Conservation (phyloP, 1,140 invertebrate species). For the Ctenoplectra terminalis region DNA sequence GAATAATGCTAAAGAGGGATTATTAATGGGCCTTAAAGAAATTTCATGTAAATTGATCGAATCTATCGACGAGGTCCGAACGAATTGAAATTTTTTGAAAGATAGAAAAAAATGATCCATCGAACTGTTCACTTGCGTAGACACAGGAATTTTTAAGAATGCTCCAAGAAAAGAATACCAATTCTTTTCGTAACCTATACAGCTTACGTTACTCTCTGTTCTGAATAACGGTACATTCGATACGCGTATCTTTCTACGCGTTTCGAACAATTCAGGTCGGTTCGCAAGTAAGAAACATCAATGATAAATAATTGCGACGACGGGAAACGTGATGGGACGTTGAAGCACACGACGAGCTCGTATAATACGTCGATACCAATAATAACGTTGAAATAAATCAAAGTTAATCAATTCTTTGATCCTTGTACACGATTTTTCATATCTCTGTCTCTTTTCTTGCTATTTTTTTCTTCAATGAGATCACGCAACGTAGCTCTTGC, state of each 20-base stretch:
- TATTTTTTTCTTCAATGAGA: neutral
- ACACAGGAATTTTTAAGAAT: neutral
- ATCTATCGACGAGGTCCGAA: too few relatives aligned
- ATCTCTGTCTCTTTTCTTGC: neutral
- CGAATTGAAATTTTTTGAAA: neutral
- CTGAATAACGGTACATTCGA: constrained; percentile 38
- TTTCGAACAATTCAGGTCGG: constrained; percentile 2
- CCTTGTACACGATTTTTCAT: neutral
- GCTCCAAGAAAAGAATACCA: neutral
- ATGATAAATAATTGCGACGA: constrained; percentile 12
- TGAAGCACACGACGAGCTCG: neutral
- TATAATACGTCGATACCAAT: neutral
- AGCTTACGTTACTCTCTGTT: neutral
- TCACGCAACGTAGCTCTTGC: neutral
- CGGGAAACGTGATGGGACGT: neutral
- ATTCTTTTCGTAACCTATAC: constrained; percentile 11
- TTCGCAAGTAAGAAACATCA: neutral
- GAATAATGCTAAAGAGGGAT: neutral
- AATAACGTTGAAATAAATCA: constrained; percentile 5
- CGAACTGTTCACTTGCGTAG: too few relatives aligned
- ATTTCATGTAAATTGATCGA: neutral
- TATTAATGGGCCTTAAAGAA: neutral
- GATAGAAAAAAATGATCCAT: neutral
- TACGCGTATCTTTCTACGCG: constrained; percentile 26
- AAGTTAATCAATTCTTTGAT: neutral